Evolutionary conservation across 2,888 invertebrate genomes (phyloP).

Genomic region (Calameuta pallipes): DNA sequence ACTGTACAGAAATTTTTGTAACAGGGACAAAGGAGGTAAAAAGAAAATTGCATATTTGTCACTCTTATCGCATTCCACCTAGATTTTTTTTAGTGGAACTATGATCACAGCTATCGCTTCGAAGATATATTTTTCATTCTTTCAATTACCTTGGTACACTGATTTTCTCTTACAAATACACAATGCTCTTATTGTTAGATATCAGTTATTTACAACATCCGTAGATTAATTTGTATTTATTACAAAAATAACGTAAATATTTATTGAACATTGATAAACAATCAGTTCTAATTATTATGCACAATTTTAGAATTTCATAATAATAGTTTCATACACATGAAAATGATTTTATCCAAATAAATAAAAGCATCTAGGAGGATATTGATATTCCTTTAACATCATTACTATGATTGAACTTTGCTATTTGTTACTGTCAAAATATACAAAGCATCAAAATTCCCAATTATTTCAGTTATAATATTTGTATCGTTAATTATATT

Average conservation of each 20-base stretch:
- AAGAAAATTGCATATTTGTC: not conserved
- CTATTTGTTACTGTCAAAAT: not conserved
- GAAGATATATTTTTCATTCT: slow-evolving; percentile 3
- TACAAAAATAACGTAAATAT: slow-evolving; percentile 30
- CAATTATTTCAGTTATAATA: not conserved
- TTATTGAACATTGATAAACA: slow-evolving; percentile 7
- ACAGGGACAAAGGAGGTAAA: not conserved
- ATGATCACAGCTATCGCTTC: not conserved
- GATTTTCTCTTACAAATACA: not conserved
- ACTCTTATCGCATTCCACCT: not conserved
- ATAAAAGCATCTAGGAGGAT: not conserved
- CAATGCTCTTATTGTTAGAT: not conserved
- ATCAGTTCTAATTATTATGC: not conserved
- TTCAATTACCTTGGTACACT: slow-evolving; percentile 27
- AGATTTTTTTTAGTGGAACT: not conserved
- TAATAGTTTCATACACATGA: not conserved
- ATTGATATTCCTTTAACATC: not conserved
- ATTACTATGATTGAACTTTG: not conserved
- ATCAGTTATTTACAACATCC: slow-evolving; percentile 22
- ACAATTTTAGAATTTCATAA: not conserved
- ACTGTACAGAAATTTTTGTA: not conserved
- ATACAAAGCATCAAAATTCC: not conserved
- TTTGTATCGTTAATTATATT: not conserved
- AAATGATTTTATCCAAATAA: not conserved
- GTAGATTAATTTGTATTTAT: slow-evolving; percentile 18